Evolutionary conservation across 2,888 invertebrate genomes (phyloP), one percentile per base, ranked within the genome.

Genomic region (Lepidocyrtoides sp.): DNA sequence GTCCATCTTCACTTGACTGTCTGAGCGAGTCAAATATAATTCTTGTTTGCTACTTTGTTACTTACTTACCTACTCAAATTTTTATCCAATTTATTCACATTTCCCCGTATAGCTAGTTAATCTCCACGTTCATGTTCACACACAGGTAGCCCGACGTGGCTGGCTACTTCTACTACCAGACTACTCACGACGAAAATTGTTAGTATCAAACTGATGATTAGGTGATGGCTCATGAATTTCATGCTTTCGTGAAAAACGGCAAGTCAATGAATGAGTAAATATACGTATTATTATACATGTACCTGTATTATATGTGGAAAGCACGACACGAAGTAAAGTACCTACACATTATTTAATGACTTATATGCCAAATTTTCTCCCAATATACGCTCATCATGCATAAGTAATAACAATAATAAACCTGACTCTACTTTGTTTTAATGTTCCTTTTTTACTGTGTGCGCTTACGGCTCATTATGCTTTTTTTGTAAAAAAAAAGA

Each of bases 131-230:
- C n/a, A 69, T 69, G 48, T 48, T 29, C 79, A 44, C 66, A 63
- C 82, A 48, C 81, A 83, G 44, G 72, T 72, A 85, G 72, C 72
- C 72, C 17, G 75, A 75, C 48, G n/a, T 17, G 14, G 26, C 23
- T 26, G 75, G 26, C 75, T 75, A 17, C 48, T 48, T 14, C 48
- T 29, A 63, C 86, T 86, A 60, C 86, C 60, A 77, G 75, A 82
- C 54, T 63, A 63, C 88, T 86, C 79, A 88, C 88, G 75, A 75
- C 75, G 83, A 89, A 89, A 89, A 89, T 89, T 89, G 72, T 81
- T 88, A 54, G 69, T 69, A 88, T 88, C 88, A 89, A 89, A 81
- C 89, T 83, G 89, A 89, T 89, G 89, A 89, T 89, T 89, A 89
- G 89, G 89, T 89, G 89, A 82, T 75, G 88, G 81, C 88, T 72